Percentiles rank a stretch among this genome's conserved stretches.
These are phyloP conservation scores for Brassicogethes aeneus DNA, from an alignment of 2,888 invertebrate species.

Conservation along the genomic window DNA sequence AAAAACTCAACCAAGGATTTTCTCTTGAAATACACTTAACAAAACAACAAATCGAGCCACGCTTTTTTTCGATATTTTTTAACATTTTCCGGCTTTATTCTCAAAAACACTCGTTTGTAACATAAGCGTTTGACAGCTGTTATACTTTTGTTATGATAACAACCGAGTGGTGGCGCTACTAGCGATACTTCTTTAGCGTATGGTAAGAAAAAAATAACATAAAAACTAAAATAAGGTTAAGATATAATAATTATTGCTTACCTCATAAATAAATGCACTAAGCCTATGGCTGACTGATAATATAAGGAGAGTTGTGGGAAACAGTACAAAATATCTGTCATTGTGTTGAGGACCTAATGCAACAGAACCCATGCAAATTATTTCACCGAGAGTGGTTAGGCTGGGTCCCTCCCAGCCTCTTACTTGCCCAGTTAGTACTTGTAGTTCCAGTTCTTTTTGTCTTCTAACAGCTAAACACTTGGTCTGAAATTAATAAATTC, in stretches of 20 bases:
- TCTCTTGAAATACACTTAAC: no score
- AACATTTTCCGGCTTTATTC: no score
- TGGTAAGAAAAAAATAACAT: not conserved
- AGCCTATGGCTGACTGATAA: constrained; percentile 85
- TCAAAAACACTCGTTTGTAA: no score
- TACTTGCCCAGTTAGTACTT: constrained; percentile 90
- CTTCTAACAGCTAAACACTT: constrained; percentile 79
- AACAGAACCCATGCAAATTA: constrained; percentile 87
- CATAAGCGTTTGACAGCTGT: no score
- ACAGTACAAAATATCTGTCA: constrained; percentile 87
- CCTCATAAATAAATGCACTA: constrained; percentile 93
- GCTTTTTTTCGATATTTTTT: no score
- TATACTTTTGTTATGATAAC: no score
- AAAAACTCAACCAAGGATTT: no score
- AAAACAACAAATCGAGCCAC: no score
- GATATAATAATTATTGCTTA: constrained; percentile 38
- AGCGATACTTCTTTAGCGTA: no score
- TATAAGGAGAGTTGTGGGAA: constrained; percentile 80
- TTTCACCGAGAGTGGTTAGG: constrained; percentile 68
- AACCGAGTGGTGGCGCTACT: no score
- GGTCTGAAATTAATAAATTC: constrained; percentile 50
- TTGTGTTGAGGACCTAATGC: constrained; percentile 76
- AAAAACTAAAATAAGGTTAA: not conserved
- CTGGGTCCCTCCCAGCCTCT: constrained; percentile 90
- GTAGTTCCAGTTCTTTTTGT: constrained; percentile 92